These are phyloP conservation scores for Hyperopisus bebe DNA, from an alignment of 2,113 vertebrate species.

Conservation along the genomic window DNA sequence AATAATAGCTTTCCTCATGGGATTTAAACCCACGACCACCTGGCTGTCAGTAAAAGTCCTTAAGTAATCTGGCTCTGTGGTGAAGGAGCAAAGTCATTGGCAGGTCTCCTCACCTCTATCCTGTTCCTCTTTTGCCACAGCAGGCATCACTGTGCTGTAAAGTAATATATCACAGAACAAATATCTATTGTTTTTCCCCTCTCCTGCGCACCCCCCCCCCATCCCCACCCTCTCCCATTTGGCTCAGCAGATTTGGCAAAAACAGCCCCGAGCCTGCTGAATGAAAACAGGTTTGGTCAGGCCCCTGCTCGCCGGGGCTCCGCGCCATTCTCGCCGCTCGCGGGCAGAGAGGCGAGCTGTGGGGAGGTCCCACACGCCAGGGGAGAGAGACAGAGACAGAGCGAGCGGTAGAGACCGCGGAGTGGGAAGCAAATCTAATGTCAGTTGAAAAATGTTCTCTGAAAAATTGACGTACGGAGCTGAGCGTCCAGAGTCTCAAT, in stretches of 20 bases:
- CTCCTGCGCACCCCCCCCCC: not conserved
- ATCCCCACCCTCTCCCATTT: conserved; percentile 20
- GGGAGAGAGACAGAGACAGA: not conserved
- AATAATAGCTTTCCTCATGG: not conserved
- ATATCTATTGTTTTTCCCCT: conserved; percentile 31
- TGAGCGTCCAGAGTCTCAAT: not conserved
- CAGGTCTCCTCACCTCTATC: not conserved
- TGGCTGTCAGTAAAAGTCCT: not conserved
- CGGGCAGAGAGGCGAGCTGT: not conserved
- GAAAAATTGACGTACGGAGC: not conserved
- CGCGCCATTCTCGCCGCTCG: not conserved
- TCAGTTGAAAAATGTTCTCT: not conserved
- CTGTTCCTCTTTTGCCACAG: not conserved
- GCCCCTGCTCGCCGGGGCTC: not conserved
- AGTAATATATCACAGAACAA: conserved; percentile 44
- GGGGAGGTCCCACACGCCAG: not conserved
- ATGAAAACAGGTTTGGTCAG: conserved; percentile 46
- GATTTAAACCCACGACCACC: not conserved
- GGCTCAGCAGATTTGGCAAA: conserved; percentile 48
- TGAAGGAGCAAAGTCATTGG: not conserved
- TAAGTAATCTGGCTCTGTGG: not conserved
- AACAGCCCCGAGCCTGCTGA: conserved; percentile 38
- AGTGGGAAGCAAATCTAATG: not conserved
- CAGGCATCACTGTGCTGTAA: conserved; percentile 14
- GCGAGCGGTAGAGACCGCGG: not conserved